phyloP scores from a whole-genome alignment of 2,113 vertebrate species.

The Eretmochelys imbricata region DNA sequence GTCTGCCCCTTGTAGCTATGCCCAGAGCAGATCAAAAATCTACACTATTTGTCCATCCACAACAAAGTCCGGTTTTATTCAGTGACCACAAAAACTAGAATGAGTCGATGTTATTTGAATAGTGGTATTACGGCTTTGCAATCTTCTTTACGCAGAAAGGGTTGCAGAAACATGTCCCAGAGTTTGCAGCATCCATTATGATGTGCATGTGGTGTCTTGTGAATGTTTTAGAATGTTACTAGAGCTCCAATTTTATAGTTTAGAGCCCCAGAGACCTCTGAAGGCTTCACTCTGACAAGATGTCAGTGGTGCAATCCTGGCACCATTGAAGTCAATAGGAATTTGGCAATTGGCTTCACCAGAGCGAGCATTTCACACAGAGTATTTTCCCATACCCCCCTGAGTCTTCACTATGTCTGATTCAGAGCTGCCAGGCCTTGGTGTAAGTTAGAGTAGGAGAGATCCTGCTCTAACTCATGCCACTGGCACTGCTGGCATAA shows the following conservation, averaged over 20 bases:
- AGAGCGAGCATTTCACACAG: neutral
- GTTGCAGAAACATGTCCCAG: neutral
- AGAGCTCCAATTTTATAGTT: neutral
- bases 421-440: neutral
- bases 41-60: no score
- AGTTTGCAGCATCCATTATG: neutral
- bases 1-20: neutral
- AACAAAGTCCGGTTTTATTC: neutral
- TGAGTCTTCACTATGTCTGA: neutral
- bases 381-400: neutral
- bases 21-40: no score
- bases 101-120: rapidly evolving
- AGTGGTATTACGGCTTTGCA: neutral
- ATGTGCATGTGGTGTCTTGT: neutral
- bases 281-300: neutral
- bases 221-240: neutral
- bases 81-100: neutral
- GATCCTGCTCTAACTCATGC: neutral
- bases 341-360: neutral
- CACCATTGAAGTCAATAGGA: neutral
- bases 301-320: neutral
- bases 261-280: neutral
- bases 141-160: neutral
- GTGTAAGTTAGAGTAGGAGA: neutral
- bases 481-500: neutral